phyloP scores from a whole-genome alignment of 2,888 invertebrate genomes.

The Trachelus troglodyta region DNA sequence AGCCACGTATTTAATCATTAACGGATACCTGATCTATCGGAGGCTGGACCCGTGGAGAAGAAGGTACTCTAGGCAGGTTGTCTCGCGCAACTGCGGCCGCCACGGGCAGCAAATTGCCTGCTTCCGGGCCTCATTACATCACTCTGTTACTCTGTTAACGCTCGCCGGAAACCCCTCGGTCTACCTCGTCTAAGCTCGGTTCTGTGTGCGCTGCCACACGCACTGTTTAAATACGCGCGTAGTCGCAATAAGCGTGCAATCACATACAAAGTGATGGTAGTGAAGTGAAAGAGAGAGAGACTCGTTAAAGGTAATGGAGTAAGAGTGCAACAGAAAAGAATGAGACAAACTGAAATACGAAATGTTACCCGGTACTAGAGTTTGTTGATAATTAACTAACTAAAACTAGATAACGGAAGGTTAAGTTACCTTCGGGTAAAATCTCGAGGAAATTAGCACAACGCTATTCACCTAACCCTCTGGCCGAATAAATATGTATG shows the following conservation, averaged over 20 bases:
- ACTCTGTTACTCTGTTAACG: constrained; percentile 67
- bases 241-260: constrained; percentile 38
- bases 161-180: constrained; percentile 66
- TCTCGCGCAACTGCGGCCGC: constrained; percentile 64
- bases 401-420: neutral
- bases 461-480: neutral
- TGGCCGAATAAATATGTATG: constrained; percentile 23
- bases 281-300: neutral
- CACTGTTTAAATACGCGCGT: constrained; percentile 46
- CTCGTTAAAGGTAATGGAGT: neutral
- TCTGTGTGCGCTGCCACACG: constrained; percentile 35
- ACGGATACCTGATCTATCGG: constrained; percentile 31
- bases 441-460: neutral
- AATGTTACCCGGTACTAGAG: neutral
- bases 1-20: neutral
- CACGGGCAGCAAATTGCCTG: constrained; percentile 65
- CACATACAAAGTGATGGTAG: neutral
- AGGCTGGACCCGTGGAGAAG: constrained; percentile 52
- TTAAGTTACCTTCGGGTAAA: neutral
- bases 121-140: constrained; percentile 68
- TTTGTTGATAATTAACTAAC: neutral
- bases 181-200: constrained; percentile 59
- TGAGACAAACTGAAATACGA: neutral
- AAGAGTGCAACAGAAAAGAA: neutral
- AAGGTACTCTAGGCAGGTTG: constrained; percentile 60